Evolutionary conservation across 2,113 vertebrate genomes (phyloP).

Genomic region (Sprattus sprattus): DNA sequence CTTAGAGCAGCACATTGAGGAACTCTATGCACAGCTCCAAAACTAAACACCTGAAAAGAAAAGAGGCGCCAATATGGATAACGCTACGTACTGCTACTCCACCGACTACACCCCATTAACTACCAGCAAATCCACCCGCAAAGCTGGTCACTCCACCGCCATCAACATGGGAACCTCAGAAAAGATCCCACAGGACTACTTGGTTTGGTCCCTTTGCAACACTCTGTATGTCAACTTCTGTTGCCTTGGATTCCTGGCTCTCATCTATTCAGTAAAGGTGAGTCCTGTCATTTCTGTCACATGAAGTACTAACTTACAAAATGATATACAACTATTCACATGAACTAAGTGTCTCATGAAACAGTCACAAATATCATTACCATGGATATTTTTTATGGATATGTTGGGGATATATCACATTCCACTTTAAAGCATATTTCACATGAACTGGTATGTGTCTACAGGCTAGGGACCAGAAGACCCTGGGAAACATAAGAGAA

Average conservation of each 20-base stretch:
- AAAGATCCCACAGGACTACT: constrained; percentile 76
- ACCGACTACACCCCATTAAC: constrained; percentile 73
- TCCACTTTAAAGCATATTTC: not conserved
- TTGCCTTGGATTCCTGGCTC: constrained; percentile 90
- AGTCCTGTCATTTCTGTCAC: not conserved
- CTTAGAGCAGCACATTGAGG: not conserved
- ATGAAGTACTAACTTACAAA: not conserved
- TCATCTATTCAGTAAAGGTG: constrained; percentile 94
- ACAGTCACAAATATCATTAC: not conserved
- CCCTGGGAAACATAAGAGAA: constrained; percentile 82
- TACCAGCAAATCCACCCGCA: constrained; percentile 71
- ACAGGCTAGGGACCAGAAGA: constrained; percentile 89
- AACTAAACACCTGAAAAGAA: constrained; percentile 4
- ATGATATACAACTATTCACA: not conserved
- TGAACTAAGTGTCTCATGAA: not conserved
- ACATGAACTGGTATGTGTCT: not conserved
- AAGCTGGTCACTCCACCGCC: constrained; percentile 56
- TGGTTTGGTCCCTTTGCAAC: constrained; percentile 94
- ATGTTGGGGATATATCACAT: constrained; percentile 38
- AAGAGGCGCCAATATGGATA: constrained; percentile 64
- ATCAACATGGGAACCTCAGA: constrained; percentile 64
- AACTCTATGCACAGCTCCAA: not conserved
- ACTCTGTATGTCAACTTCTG: constrained; percentile 93
- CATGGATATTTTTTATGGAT: not conserved
- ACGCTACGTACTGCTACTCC: constrained; percentile 76